Evolutionary conservation across 2,797 vertebrate genomes (phyloP).

Genomic region (Hylomyscus alleni): DNA sequence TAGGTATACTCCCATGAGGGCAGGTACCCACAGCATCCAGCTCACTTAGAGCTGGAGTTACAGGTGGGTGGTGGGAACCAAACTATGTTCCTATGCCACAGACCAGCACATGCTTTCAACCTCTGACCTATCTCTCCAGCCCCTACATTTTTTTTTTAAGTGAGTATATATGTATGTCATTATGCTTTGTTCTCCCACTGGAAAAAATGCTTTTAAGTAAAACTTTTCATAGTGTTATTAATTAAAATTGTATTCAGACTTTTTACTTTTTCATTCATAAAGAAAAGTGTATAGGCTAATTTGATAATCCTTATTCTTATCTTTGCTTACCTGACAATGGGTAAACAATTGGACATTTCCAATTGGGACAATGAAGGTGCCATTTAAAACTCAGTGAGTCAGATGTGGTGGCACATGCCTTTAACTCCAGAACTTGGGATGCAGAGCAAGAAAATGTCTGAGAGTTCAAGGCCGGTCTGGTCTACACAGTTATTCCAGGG

Average conservation of each 20-base stretch:
- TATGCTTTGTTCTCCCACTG: neutral
- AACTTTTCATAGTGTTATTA: constrained; percentile 45
- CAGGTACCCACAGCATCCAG: neutral
- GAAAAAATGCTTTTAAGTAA: neutral
- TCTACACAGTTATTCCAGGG: neutral
- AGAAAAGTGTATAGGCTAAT: constrained; percentile 7
- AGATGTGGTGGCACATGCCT: neutral
- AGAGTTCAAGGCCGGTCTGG: neutral
- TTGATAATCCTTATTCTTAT: constrained; percentile 19
- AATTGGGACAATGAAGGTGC: neutral
- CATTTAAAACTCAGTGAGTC: neutral
- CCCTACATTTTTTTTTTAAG: neutral
- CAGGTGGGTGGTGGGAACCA: neutral
- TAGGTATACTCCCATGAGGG: no score
- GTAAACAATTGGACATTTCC: constrained; percentile 46
- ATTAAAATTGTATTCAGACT: constrained; percentile 62
- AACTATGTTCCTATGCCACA: neutral
- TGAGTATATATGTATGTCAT: neutral
- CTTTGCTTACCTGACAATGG: constrained; percentile 23
- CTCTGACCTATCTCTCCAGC: neutral
- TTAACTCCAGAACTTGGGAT: neutral
- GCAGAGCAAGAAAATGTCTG: neutral
- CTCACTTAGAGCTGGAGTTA: neutral
- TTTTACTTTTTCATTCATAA: constrained; percentile 54
- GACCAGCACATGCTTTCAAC: neutral